phyloP scores from a whole-genome alignment of 2,888 invertebrate genomes.

The Uloborus plumipes region DNA sequence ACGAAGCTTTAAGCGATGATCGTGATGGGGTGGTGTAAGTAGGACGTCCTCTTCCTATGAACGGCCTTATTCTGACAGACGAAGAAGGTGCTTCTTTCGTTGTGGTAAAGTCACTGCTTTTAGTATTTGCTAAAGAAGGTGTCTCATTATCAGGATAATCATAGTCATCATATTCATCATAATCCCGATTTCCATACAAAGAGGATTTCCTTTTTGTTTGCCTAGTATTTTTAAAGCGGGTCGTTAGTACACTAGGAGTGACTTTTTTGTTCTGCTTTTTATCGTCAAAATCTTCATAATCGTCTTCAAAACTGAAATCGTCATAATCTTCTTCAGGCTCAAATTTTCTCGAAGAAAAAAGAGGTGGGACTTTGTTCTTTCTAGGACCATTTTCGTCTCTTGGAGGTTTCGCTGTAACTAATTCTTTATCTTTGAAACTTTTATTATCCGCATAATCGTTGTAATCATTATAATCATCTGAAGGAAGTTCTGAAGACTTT shows the following conservation, averaged over 20 bases:
- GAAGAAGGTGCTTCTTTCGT: slow-evolving; percentile 53
- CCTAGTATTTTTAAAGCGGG: slow-evolving; percentile 42
- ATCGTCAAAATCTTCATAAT: slow-evolving; percentile 47
- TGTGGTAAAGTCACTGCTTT: slow-evolving; percentile 23
- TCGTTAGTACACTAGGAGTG: slow-evolving; percentile 31
- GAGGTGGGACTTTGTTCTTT: slow-evolving; percentile 37
- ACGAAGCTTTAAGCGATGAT: slow-evolving; percentile 35
- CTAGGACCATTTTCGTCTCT: slow-evolving; percentile 16
- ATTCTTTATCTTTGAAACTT: slow-evolving; percentile 49
- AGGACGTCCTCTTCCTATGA: slow-evolving; percentile 52
- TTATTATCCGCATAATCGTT: slow-evolving; percentile 61
- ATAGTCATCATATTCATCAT: slow-evolving; percentile 65
- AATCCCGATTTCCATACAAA: slow-evolving; percentile 25
- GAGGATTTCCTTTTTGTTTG: slow-evolving; percentile 53
- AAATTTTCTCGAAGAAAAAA: slow-evolving; percentile 52
- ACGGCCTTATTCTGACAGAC: slow-evolving; percentile 54
- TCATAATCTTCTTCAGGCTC: slow-evolving; percentile 57
- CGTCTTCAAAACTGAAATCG: slow-evolving; percentile 64
- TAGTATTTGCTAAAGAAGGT: neutral
- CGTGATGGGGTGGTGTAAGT: slow-evolving; percentile 28
- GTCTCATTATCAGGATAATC: slow-evolving; percentile 50
- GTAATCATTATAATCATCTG: slow-evolving; percentile 58
- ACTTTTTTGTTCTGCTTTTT: slow-evolving; percentile 37
- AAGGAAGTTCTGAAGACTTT: slow-evolving; percentile 21
- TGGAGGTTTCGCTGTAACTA: slow-evolving; percentile 29